Evolutionary conservation across 2,797 vertebrate species (phyloP), one percentile per base, ranked within the genome.

Genomic region (Sebastes steindachneri): DNA sequence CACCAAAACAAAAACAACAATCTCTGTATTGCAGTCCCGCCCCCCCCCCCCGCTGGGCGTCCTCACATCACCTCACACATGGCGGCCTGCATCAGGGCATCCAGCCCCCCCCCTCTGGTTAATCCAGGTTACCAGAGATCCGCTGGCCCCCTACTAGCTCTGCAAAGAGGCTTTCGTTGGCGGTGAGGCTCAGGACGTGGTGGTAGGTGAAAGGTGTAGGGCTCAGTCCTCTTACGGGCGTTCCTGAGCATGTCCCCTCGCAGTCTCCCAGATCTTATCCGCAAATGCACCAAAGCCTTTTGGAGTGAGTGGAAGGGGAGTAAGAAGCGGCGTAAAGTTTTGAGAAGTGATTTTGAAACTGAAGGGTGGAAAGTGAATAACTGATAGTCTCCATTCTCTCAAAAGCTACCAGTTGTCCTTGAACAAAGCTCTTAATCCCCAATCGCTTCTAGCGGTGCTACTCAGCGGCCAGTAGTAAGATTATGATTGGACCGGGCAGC

Each of bases 371-470:
- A 85, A 86, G 69, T 67, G 72, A 85, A 82, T 84, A 86, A 89
- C 68, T 82, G 85, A 90, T 84, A 41, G n/a, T 23, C 60, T 58
- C 70, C 10, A n/a, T 59, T 74, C 77, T 88, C 74, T 77, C 68
- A 33, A 68, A 53, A 77, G 69, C 75, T 41, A 77, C 48, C 70
- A 69, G 68, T 77, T 86, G 88, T 87, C 86, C 89, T 91, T 90
- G 80, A 90, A 75, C 74, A 73, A 75, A 86, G 48, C 75, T 69
- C 75, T 86, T 83, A 90, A 90, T 90, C 84, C 86, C 88, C 79
- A 28, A 75, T 86, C 51, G 87, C 88, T 87, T 2, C 77, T 75
- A 9, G 78, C 80, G 83, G 75, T 63, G 75, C 86, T 73, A 78
- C 75, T 86, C 88, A 65, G 86, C 66, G 79, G 88, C 87, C 78